Conservation (phyloP, 64 coral and sea anemone genomes). For the Montipora foliosa region DNA sequence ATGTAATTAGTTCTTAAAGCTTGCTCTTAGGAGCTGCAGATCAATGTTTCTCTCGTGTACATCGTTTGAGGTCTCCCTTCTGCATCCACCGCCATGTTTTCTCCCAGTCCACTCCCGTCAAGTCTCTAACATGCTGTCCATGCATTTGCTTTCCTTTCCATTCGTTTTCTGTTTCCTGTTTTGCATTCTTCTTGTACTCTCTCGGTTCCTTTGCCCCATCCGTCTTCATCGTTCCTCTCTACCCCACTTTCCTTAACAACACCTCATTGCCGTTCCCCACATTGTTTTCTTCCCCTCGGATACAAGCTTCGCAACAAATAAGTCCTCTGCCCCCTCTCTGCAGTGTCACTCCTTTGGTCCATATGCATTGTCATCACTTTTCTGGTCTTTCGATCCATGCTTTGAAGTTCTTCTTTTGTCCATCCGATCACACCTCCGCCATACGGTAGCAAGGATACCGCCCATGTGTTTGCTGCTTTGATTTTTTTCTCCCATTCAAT, state of each 20-base stretch:
- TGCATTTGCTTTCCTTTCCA: background rate
- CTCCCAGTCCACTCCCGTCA: too few species aligned
- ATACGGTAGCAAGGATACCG: too few species aligned
- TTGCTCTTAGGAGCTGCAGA: too few species aligned
- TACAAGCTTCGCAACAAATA: slow-evolving; percentile 22
- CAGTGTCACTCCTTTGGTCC: background rate
- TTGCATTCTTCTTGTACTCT: background rate
- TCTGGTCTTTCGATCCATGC: background rate
- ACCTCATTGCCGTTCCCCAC: background rate
- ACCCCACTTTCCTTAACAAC: background rate
- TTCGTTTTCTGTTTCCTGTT: background rate
- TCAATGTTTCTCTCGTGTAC: too few species aligned
- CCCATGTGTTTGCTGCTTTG: background rate
- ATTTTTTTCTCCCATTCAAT: slow-evolving; percentile 18
- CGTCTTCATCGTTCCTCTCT: background rate
- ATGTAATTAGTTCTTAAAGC: too few species aligned
- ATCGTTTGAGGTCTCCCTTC: too few species aligned
- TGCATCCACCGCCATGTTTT: too few species aligned
- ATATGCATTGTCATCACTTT: background rate
- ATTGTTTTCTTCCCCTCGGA: slow-evolving; percentile 17
- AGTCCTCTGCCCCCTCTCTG: slow-evolving; percentile 20
- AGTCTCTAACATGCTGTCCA: too few species aligned
- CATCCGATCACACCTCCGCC: background rate
- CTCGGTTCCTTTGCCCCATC: background rate
- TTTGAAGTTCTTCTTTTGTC: background rate